Base-by-base conservation (phyloP, 2,888 invertebrate species). In the Nycteola revayana region DNA sequence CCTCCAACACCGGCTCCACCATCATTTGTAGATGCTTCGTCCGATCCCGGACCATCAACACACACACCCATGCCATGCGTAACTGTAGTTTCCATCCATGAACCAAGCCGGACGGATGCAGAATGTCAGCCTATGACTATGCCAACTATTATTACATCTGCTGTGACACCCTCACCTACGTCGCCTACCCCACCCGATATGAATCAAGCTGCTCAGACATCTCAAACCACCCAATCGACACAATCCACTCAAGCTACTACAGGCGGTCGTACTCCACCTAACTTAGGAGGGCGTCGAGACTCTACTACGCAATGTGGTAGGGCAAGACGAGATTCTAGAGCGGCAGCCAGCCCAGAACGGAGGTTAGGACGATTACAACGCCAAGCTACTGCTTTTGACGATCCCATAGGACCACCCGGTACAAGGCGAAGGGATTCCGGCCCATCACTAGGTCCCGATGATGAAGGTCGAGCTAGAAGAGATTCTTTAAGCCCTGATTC, bases 401-500 rank as follows among this genome's bases (percentile, higher is more conserved):
- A 97, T 74, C 94, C 94, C 23, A 92, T 90, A 54, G 90, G 95
- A 31, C 95, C 95, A 0, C 93, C 93, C 10, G 92, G 91, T 17
- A 86, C 88, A 5, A 90, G 91, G 42, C 91, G 96, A 25, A 90
- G 96, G 25, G 95, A 94, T 43, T 95, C 95, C 1, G 95, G 96
- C 42, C 95, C 95, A 2, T 96, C 96, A 1, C 82, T 96, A 25
- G 95, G 95, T 28, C 96, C 96, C 0, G 96, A 96, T 73, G 93
- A 93, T 44, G 93, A 93, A 60, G 94, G 94, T 30, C 90, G 94
- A 24, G 94, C 95, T 0, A 90, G 96, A 9, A 90, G 96, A 25
- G 97, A 97, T 68, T 96, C 96, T 0, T 76, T 97, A n/a, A 96
- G 96, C 46, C 96, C 96, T 0, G 96, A 97, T 73, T 96, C 96